A percentile compares a stretch with the other conserved stretches of the same genome.
Conservation (phyloP, 2,797 vertebrate genomes). For the Toxotes lorentzi region DNA sequence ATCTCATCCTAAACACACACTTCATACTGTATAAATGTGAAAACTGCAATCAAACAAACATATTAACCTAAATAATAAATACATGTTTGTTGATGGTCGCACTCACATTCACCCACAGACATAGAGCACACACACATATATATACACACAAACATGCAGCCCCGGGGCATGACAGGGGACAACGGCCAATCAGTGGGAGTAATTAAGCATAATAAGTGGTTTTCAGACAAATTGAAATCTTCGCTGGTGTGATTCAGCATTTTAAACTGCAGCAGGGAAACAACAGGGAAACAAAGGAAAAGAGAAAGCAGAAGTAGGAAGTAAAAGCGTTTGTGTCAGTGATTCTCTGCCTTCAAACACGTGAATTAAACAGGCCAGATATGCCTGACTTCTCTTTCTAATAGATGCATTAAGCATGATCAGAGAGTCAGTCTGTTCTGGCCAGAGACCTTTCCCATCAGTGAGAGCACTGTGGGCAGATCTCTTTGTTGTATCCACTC, state of each 20-base stretch:
- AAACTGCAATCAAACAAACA: not conserved
- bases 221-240: slow-evolving; percentile 41
- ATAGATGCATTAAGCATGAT: slow-evolving; percentile 8
- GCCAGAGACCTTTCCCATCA: slow-evolving; percentile 25
- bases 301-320: not conserved
- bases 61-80: not conserved
- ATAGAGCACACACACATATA: not conserved
- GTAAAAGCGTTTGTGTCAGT: not conserved
- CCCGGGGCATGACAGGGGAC: slow-evolving; percentile 15
- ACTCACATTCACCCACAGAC: slow-evolving; percentile 1
- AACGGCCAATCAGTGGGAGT: slow-evolving; percentile 48
- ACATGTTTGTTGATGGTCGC: not conserved
- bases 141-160: slow-evolving; percentile 5
- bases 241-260: slow-evolving; percentile 39
- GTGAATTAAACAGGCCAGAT: not conserved
- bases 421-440: slow-evolving; percentile 3
- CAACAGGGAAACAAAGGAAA: not conserved
- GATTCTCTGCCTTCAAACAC: not conserved
- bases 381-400: slow-evolving; percentile 18
- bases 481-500: slow-evolving; percentile 39
- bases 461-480: slow-evolving; percentile 27
- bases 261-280: slow-evolving; percentile 26
- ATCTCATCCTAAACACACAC: no score
- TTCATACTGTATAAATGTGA: not conserved
- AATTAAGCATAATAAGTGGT: slow-evolving; percentile 55